Base-by-base conservation (phyloP, 2,888 invertebrate genomes). In the Embidobia sp. region DNA sequence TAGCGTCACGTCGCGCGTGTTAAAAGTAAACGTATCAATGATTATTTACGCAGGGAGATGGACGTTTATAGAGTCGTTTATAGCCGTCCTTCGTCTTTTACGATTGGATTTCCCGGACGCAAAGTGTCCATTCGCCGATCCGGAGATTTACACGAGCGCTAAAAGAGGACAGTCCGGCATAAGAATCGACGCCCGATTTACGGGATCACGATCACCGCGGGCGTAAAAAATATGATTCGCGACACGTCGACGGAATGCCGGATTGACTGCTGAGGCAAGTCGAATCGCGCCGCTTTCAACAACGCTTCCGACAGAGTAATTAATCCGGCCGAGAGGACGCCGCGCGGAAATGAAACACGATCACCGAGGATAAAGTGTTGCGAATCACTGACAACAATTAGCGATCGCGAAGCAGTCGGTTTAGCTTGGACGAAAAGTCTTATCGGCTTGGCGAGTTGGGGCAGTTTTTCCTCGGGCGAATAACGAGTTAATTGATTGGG, bases 1-100 rank as follows among this genome's bases (percentile, higher is more conserved):
- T 16, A 16, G 15, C 33, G 53, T 55, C 55, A 37, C 49, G 33
- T 57, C 8, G 16, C 5, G 22, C 7, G 7, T 59, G 33, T 69
- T 26, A 59, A 70, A 61, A 44, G 59, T 59, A 59, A 59, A 31
- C 29, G 55, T 63, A 63, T 72, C 48, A 63, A 63, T 48, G 73
- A 70, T 77, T 70, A 70, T 78, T 78, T 66, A 66, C 61, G 70
- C 13, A 44, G 3, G 22, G 46, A 48, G 69, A 61, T 64, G 66
- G 78, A 70, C 74, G 31, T 74, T 74, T 74, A 78, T 70, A 48
- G 64, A 64, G 61, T 55, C 61, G 74, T 66, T 78, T 74, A 74
- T 66, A 44, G 66, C 66, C 59, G 33, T 44, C 59, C 31, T 46
- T 55, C 35, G 59, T 44, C 48, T 63, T 69, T 78, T 73, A 70